Evolutionary conservation across 2,797 vertebrate genomes (phyloP), one percentile per base, ranked within the genome.

Genomic region (Neoniphon sammara): DNA sequence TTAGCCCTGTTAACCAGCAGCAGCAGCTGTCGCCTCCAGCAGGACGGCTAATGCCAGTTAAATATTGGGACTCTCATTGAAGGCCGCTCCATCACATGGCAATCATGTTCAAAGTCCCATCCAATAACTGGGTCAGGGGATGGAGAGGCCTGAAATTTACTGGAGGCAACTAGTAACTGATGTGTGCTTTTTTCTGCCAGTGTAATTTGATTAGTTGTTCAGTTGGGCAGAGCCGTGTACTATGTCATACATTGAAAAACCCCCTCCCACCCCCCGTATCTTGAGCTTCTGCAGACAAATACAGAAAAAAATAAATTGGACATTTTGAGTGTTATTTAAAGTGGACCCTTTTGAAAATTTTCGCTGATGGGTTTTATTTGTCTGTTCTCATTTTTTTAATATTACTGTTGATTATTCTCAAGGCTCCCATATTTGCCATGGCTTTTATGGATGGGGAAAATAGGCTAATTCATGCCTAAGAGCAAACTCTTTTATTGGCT

Each of bases 1-100:
- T 73, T 70, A 70, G 83, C 49, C 56, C 50, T 21, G 46, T 83
- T 58, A 75, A 56, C 20, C 14, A 64, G 14, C 15, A 34, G 31
- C 21, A 52, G 55, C 54, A 80, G 57, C 57, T 71, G 70, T 39
- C 57, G 30, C 3, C 25, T 54, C 39, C 56, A 76, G 50, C 46
- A 57, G 56, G 34, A 7, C 31, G 3, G 11, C 12, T 77, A 63
- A 75, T 63, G 30, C 12, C 21, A 25, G 2, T 39, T 63, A 65
- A 61, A 66, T 20, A n/a, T n/a, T 11, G 20, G 7, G 50, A 14
- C 21, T 20, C 21, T 17, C 44, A 9, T 68, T 83, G 57, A 71
- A 62, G 79, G 66, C 80, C 47, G 3, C 31, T 42, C 67, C 31
- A 2, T 66, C 60, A 18, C 12, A 42, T 1, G 2, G 42, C 49